These are phyloP conservation scores for Anser cygnoides DNA, from an alignment of 2,113 vertebrate species.

Conservation along the genomic window DNA sequence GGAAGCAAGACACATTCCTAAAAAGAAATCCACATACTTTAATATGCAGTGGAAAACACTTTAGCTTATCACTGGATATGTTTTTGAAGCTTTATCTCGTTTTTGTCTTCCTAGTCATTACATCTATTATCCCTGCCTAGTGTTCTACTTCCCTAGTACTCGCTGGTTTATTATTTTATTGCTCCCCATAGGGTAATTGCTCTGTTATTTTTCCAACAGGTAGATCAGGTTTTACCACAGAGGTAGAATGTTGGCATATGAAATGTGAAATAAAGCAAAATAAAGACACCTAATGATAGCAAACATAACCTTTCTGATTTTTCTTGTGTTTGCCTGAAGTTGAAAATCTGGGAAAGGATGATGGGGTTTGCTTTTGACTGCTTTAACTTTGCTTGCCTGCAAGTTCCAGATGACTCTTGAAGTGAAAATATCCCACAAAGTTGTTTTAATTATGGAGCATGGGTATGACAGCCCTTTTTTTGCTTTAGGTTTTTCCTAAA, in stretches of 20 bases:
- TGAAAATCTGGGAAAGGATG: neutral
- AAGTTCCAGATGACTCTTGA: neutral
- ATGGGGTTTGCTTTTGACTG: neutral
- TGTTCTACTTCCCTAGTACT: neutral
- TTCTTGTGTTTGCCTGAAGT: neutral
- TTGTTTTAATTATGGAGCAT: neutral
- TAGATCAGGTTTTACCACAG: neutral
- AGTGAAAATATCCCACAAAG: neutral
- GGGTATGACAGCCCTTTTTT: neutral
- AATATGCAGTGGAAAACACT: neutral
- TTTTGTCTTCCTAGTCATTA: neutral
- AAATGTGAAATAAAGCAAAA: conserved; percentile 18
- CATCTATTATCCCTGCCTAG: neutral
- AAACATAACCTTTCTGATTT: neutral
- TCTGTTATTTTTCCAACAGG: neutral
- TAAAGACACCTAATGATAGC: neutral
- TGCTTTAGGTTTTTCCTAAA: neutral
- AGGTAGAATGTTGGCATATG: neutral
- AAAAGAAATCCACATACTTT: neutral
- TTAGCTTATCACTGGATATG: neutral
- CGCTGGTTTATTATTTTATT: conserved; percentile 27
- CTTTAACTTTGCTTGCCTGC: neutral
- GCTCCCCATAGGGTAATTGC: neutral
- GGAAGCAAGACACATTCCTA: neutral
- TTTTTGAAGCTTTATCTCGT: neutral